Percentiles rank a stretch among this genome's conserved stretches.
Evolutionary conservation across 2,797 vertebrate species (phyloP).

Genomic region (Microcaecilia unicolor): DNA sequence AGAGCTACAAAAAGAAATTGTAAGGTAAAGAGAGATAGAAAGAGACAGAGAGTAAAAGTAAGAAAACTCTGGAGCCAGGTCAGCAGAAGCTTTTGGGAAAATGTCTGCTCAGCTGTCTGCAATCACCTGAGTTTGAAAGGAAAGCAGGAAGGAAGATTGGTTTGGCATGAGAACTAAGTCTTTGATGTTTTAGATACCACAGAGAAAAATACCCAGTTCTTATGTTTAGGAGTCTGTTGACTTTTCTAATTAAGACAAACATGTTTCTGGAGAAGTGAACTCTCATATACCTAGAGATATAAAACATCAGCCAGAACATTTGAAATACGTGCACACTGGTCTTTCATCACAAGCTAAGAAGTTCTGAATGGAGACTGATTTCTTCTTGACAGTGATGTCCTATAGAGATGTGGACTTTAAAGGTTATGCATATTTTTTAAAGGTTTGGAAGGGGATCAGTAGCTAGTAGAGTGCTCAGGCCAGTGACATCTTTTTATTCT

Average conservation of each 20-base stretch:
- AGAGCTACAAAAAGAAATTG: too few relatives aligned
- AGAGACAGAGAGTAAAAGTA: constrained; percentile 38
- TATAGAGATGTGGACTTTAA: too few relatives aligned
- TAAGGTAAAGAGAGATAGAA: constrained; percentile 44
- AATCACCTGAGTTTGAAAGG: constrained; percentile 72
- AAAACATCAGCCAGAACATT: constrained; percentile 51
- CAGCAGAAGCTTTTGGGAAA: constrained; percentile 65
- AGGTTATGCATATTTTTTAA: too few relatives aligned
- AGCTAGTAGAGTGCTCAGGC: too few relatives aligned
- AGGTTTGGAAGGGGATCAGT: too few relatives aligned
- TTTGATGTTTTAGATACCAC: constrained; percentile 65
- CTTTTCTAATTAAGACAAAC: constrained; percentile 79
- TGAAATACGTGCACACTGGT: constrained; percentile 51
- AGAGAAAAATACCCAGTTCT: constrained; percentile 61
- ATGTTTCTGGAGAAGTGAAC: constrained; percentile 67
- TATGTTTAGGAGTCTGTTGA: constrained; percentile 72
- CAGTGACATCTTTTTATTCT: too few relatives aligned
- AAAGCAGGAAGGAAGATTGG: constrained; percentile 67
- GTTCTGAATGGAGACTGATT: too few relatives aligned
- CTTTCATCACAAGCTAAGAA: too few relatives aligned
- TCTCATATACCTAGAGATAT: constrained; percentile 57
- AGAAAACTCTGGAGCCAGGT: constrained; percentile 53
- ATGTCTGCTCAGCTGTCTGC: constrained; percentile 68
- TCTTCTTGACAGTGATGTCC: too few relatives aligned
- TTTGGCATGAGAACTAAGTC: constrained; percentile 60